A percentile compares a stretch with the other conserved stretches of the same genome.
Conservation (phyloP, 2,113 vertebrate genomes). For the Sinocyclocheilus anshuiensis region DNA sequence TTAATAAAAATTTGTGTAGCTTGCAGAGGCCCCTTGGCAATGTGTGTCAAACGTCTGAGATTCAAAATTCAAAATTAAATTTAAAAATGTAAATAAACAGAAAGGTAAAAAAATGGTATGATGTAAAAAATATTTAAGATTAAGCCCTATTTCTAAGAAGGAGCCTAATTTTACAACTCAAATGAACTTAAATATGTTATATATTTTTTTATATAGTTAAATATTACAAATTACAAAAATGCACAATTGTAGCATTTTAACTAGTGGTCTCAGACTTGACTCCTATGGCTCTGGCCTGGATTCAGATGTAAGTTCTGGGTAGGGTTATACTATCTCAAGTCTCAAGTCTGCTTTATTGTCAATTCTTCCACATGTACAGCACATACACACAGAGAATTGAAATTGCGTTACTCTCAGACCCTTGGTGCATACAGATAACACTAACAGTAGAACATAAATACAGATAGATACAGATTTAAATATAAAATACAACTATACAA, state of each 20-base stretch:
- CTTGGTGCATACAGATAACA: no score
- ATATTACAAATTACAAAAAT: not conserved
- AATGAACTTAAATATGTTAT: no score
- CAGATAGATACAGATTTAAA: no score
- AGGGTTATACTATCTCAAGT: slow-evolving; percentile 8
- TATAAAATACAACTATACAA: no score
- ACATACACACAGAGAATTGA: no score
- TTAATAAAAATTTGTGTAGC: no score
- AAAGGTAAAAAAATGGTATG: not conserved
- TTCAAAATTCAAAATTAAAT: not conserved
- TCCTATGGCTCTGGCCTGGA: not conserved
- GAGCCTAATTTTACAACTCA: not conserved
- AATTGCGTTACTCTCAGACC: no score
- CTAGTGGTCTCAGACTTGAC: not conserved
- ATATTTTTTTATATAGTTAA: not conserved
- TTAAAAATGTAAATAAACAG: not conserved
- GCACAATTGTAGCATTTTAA: not conserved
- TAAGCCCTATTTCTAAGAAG: not conserved
- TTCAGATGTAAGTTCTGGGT: slow-evolving; percentile 10
- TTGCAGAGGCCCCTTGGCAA: not conserved
- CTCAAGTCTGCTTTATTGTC: no score
- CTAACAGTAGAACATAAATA: no score
- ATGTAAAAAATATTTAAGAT: not conserved
- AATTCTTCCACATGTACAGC: no score
- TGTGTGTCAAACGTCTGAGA: not conserved